Evolutionary conservation across 2,888 invertebrate genomes (phyloP), one percentile per base, ranked within the genome.

Genomic region (Hirudinaria manillensis): DNA sequence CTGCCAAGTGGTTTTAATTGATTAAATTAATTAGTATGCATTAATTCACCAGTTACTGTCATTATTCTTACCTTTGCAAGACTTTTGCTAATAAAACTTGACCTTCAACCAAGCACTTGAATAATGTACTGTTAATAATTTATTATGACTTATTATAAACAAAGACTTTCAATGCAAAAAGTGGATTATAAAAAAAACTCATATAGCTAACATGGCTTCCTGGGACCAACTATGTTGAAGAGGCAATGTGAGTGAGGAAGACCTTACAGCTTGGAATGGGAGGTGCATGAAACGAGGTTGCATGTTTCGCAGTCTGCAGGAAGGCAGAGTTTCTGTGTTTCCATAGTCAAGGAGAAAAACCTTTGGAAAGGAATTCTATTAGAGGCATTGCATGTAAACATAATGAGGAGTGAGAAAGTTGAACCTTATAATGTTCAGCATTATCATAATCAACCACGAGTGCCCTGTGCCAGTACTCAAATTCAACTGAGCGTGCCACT

Each of bases 271-370:
- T n/a, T 73, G 73, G 21, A 34, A 7, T n/a, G 73, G 73, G 13
- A 73, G 36, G 34, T 73, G 34, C 19, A 56, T 56, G 36, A 73
- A 73, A 16, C 24, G 56, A n/a, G 73, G 73, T 16, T 65, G 38
- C 24, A 73, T 73, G 16, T 2, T 34, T 38, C 73, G 6, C 0
- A 73, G 29, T 34, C 73, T 19, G 38, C 21, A n/a, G 7, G 55
- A 13, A 24, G 73, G 65, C 16, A 73, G 34, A n/a, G 19, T 24
- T 34, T 73, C 73, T 16, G 36, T 73, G 38, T 65, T 55, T 2
- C 73, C 73, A 65, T 65, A 73, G 45, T 73, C 73, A n/a, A 73
- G 32, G 36, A 53, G 61, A 38, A 36, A 38, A 34, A 73, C 73
- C 73, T 73, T 10, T 13, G n/a, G 36, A 45, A n/a, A 70, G 45